A percentile compares a stretch with the other conserved stretches of the same genome.
These are phyloP conservation scores for Wasmannia auropunctata DNA, from an alignment of 1,140 invertebrate genomes.

Conservation along the genomic window DNA sequence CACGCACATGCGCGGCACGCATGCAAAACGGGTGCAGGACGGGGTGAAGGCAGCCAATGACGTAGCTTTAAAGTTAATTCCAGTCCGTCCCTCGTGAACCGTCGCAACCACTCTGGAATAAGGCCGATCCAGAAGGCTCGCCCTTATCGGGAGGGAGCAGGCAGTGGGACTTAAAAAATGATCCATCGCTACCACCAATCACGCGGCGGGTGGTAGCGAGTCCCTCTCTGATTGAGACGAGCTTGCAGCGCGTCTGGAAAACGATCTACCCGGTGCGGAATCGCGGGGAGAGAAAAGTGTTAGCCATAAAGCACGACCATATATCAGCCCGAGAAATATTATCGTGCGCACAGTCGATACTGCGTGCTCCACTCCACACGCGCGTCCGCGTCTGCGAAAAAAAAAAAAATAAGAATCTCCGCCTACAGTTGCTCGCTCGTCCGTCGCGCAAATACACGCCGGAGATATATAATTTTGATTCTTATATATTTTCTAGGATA, in stretches of 20 bases:
- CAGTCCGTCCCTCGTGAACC: conserved; percentile 56
- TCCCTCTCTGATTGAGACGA: conserved; percentile 81
- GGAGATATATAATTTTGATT: background rate
- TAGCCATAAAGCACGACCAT: conserved; percentile 67
- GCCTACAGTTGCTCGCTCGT: background rate
- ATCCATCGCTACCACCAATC: conserved; percentile 82
- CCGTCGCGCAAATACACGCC: background rate
- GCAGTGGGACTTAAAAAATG: conserved; percentile 82
- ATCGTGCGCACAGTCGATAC: conserved; percentile 53
- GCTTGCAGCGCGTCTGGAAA: conserved; percentile 68
- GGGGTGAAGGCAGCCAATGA: conserved; percentile 72
- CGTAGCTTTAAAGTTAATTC: conserved; percentile 77
- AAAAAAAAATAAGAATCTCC: too few species aligned
- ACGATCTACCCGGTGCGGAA: conserved; percentile 67
- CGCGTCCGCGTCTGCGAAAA: conserved; percentile 43
- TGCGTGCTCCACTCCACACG: conserved; percentile 12
- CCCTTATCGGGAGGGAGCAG: conserved; percentile 79
- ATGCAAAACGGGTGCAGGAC: conserved; percentile 74
- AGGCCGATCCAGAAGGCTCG: conserved; percentile 48
- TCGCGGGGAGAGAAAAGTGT: conserved; percentile 68
- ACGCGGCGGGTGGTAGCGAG: conserved; percentile 76
- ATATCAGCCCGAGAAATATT: conserved; percentile 62
- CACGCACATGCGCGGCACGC: conserved; percentile 75
- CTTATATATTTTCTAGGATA: background rate
- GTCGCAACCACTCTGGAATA: conserved; percentile 41